Conservation (phyloP, 2,113 vertebrate species). For the Lota lota region DNA sequence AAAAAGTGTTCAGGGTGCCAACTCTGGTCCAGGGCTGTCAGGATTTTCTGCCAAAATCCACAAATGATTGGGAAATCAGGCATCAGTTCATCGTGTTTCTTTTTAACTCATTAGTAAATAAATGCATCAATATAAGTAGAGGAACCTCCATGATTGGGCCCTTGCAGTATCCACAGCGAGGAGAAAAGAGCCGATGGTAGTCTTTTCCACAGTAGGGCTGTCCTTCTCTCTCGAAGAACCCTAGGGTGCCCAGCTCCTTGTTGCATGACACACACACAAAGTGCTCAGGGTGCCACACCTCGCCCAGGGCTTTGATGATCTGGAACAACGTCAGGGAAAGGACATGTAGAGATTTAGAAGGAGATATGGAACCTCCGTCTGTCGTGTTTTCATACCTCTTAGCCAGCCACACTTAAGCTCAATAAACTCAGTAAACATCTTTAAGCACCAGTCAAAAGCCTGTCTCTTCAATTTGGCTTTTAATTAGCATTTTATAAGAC, state of each 20-base stretch:
- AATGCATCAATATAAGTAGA: conserved; percentile 32
- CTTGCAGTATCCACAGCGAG: conserved; percentile 84
- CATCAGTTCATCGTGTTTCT: not conserved
- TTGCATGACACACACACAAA: conserved; percentile 80
- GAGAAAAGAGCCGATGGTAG: conserved; percentile 82
- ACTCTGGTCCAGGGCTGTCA: conserved; percentile 85
- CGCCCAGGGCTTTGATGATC: conserved; percentile 84
- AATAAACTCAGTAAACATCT: no score
- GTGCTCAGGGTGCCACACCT: conserved; percentile 87
- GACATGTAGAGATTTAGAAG: not conserved
- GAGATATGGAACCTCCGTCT: no score
- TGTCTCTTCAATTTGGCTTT: no score
- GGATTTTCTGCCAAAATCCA: conserved; percentile 77
- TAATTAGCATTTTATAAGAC: no score
- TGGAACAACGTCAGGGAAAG: conserved; percentile 28
- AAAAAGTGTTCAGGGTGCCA: conserved; percentile 98
- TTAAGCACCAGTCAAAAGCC: no score
- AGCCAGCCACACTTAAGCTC: no score
- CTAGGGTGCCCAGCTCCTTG: conserved; percentile 69
- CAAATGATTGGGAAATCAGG: not conserved
- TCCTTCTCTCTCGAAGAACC: conserved; percentile 84
- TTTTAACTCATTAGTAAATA: not conserved
- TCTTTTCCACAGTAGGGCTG: conserved; percentile 80
- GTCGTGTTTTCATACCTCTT: no score
- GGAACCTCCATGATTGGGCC: conserved; percentile 74